Conservation (phyloP, 1,140 invertebrate species). For the Doryteuthis pealeii region DNA sequence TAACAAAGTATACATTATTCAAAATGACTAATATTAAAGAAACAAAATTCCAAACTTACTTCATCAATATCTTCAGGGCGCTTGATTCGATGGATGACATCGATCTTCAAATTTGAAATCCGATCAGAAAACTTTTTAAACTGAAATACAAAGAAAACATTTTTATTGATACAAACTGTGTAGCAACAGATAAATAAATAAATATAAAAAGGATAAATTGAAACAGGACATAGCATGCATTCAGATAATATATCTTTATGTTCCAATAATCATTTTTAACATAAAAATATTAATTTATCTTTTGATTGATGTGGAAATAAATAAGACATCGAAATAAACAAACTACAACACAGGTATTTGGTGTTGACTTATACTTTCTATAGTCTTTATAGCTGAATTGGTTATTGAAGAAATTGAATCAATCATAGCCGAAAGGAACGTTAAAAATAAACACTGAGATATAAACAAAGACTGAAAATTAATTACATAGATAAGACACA, state of each 20-base stretch:
- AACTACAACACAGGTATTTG: too few relatives aligned
- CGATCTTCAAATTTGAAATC: slow-evolving; percentile 79
- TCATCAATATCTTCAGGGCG: slow-evolving; percentile 61
- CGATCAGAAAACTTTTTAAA: slow-evolving; percentile 84
- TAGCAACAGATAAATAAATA: slow-evolving; percentile 15
- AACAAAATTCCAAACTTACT: slow-evolving; percentile 58
- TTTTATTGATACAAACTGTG: slow-evolving; percentile 26
- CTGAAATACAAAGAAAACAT: slow-evolving; percentile 64
- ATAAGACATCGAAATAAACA: too few relatives aligned
- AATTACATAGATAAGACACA: too few relatives aligned
- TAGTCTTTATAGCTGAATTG: too few relatives aligned
- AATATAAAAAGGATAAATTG: slow-evolving; percentile 20
- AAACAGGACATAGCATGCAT: not conserved
- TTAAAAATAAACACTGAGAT: too few relatives aligned
- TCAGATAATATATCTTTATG: not conserved
- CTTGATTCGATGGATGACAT: slow-evolving; percentile 75
- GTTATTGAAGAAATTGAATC: too few relatives aligned
- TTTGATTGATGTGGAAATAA: too few relatives aligned
- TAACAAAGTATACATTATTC: too few relatives aligned
- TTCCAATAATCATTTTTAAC: not conserved
- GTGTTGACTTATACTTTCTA: too few relatives aligned
- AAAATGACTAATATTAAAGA: too few relatives aligned
- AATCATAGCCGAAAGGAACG: too few relatives aligned
- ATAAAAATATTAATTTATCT: not conserved
- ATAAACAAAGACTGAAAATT: too few relatives aligned